These are phyloP conservation scores for Epinotia ramella DNA, from an alignment of 2,888 invertebrate genomes.

Conservation along the genomic window DNA sequence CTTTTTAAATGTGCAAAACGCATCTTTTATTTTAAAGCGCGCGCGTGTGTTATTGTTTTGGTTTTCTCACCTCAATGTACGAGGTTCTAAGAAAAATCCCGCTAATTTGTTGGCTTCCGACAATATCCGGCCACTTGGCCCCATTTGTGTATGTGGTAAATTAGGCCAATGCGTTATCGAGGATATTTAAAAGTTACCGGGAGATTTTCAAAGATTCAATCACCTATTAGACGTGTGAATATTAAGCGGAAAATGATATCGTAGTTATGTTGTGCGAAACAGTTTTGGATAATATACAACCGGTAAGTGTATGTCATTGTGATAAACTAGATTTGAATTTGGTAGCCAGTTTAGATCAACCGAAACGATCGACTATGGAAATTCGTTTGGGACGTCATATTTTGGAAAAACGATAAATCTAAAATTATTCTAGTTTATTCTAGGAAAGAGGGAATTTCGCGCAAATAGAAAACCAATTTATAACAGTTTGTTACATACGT, in stretches of 20 bases:
- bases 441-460: too few relatives aligned
- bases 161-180: slow-evolving; percentile 30
- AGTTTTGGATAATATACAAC: slow-evolving; percentile 54
- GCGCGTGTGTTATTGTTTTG: slow-evolving; percentile 43
- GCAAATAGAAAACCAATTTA: too few relatives aligned
- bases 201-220: neutral
- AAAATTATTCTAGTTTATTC: too few relatives aligned
- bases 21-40: slow-evolving; percentile 23
- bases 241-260: neutral
- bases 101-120: slow-evolving; percentile 47
- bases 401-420: too few relatives aligned
- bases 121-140: slow-evolving; percentile 54
- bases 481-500: too few relatives aligned
- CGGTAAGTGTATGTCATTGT: slow-evolving; percentile 53
- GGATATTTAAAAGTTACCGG: slow-evolving; percentile 21
- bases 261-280: slow-evolving; percentile 52
- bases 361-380: neutral
- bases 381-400: too few relatives aligned
- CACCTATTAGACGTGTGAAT: neutral
- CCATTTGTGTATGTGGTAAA: slow-evolving; percentile 23
- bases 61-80: slow-evolving; percentile 46
- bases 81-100: slow-evolving; percentile 54
- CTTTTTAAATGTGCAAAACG: neutral
- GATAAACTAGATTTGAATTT: neutral
- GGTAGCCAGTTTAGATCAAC: neutral